phyloP scores from a whole-genome alignment of 2,888 invertebrate genomes.

The Andrena haemorrhoa region DNA sequence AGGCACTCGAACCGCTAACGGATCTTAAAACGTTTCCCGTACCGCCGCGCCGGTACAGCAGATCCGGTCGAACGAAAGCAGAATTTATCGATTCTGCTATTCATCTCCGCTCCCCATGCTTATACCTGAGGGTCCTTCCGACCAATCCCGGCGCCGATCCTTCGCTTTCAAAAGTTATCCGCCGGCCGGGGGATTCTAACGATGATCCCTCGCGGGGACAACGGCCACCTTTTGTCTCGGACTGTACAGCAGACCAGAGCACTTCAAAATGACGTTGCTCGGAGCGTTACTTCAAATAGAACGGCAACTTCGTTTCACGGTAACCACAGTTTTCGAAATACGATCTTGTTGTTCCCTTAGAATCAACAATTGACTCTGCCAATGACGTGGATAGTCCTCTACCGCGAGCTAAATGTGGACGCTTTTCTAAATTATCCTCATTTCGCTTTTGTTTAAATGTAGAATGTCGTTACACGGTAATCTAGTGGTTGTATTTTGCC shows the following conservation, averaged over 20 bases:
- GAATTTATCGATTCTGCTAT: constrained; percentile 49
- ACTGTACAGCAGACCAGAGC: constrained; percentile 7
- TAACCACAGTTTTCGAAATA: no score
- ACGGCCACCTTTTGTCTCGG: constrained; percentile 31
- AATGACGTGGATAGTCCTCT: no score
- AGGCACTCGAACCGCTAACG: constrained; percentile 1
- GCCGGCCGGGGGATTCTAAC: neutral
- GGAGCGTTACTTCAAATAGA: neutral
- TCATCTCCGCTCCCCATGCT: neutral
- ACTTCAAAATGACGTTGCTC: constrained; percentile 4
- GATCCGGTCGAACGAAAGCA: constrained; percentile 36
- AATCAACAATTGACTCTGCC: no score
- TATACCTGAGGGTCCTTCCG: constrained; percentile 18
- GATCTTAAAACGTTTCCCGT: constrained; percentile 22
- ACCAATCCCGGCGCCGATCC: constrained; percentile 11
- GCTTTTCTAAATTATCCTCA: no score
- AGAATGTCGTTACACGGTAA: no score
- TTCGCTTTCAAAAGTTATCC: constrained; percentile 29
- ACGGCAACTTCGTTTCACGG: neutral
- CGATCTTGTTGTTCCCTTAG: no score
- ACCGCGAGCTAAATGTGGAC: no score
- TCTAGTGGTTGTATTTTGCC: no score
- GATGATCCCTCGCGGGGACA: neutral
- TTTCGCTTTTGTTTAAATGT: no score
- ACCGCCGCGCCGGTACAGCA: constrained; percentile 8